Conservation (phyloP, 2,113 vertebrate species). For the Regulus satrapa region DNA sequence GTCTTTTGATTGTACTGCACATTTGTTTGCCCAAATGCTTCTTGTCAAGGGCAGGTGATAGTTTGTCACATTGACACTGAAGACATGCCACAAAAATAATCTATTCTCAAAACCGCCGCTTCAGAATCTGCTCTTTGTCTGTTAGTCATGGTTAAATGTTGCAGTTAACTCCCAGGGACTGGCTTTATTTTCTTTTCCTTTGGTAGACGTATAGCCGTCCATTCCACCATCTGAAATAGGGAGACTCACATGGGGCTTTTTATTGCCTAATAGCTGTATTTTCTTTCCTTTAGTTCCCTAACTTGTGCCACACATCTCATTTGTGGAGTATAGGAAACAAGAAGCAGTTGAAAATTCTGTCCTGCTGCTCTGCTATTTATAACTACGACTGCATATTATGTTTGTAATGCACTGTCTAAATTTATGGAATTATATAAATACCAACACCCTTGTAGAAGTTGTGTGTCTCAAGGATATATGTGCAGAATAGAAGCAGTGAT, state of each 20-base stretch:
- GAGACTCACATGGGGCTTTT: not conserved
- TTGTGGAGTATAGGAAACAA: not conserved
- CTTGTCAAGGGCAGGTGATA: not conserved
- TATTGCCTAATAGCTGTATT: not conserved
- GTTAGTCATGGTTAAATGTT: not conserved
- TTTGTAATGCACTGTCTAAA: constrained; percentile 16
- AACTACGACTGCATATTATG: not conserved
- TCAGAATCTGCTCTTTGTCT: not conserved
- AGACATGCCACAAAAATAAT: not conserved
- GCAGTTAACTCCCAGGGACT: not conserved
- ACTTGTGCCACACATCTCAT: not conserved
- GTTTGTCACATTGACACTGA: not conserved
- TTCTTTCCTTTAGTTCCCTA: not conserved
- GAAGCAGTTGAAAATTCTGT: not conserved
- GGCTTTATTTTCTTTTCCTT: not conserved
- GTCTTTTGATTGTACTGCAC: not conserved
- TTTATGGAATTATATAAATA: constrained; percentile 52
- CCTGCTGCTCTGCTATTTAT: not conserved
- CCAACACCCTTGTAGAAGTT: constrained; percentile 26
- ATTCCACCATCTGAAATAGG: not conserved
- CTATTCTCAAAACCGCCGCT: not conserved
- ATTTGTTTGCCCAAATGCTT: not conserved
- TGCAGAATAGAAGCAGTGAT: constrained; percentile 27
- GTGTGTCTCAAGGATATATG: not conserved
- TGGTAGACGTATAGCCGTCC: not conserved